Evolutionary conservation across 2,888 invertebrate species (phyloP), one percentile per base, ranked within the genome.

Genomic region (Desoria tigrina): DNA sequence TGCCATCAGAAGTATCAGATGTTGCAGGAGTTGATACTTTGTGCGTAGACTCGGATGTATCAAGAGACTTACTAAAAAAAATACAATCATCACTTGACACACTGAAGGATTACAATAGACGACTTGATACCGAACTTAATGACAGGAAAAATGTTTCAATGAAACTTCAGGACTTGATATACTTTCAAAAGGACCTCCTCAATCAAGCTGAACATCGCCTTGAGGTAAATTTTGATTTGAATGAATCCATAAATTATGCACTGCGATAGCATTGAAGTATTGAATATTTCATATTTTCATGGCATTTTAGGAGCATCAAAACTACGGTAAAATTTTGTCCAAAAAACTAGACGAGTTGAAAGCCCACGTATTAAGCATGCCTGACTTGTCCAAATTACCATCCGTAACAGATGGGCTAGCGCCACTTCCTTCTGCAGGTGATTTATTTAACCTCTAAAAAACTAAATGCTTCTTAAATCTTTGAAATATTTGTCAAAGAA

Each of bases 1-100:
- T 97, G 60, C 97, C 97, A 0, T 90, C 91, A 56, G 94, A 95
- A 83, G 94, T 97, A 2, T 95, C 95, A 0, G 95, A 97, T 85
- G 87, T 93, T 3, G 87, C 88, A 75, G 86, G 90, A 78, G 85
- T 97, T 65, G 85, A 88, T 74, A 94, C 94, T 84, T 83, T 69
- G 37, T 76, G 74, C 81, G 28, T 82, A 85, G 90, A 91, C 80
- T 89, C 89, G 79, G 88, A 89, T 76, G 86, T 89, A 16, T 92
- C 92, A 0, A 84, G 90, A 77, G 87, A 87, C 74, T 82, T 96
- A 59, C 88, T 90, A 69, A 83, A 84, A 1, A 87, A 92, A 79
- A 95, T 96, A 9, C 91, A 92, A 77, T 92, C 93, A 64, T 96
- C 97, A 0, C 90, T 92, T 61, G 85, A 87, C 60, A 81, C 97